phyloP scores from a whole-genome alignment of 2,888 invertebrate species.

The Tinea trinotella region DNA sequence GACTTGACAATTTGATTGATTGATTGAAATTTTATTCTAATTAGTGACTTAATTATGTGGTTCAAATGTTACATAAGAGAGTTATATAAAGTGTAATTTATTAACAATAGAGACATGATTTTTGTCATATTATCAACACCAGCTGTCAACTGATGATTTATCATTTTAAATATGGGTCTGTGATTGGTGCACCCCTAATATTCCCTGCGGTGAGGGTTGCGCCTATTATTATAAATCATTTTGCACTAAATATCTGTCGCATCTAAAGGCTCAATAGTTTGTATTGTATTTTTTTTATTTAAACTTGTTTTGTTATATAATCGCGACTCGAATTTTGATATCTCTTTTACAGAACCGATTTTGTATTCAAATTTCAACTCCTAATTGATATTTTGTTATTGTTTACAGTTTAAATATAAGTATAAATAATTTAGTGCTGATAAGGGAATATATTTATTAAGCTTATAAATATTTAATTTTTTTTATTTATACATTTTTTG shows the following conservation, averaged over 20 bases:
- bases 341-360: background rate
- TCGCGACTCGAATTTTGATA: background rate
- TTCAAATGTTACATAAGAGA: too few species aligned
- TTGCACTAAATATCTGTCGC: background rate
- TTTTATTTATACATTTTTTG: too few species aligned
- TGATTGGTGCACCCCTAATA: conserved; percentile 20
- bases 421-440: too few species aligned
- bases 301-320: background rate
- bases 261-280: conserved; percentile 1
- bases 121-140: conserved; percentile 32
- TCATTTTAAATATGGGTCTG: conserved; percentile 12
- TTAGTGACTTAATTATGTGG: too few species aligned
- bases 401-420: too few species aligned
- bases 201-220: conserved; percentile 35
- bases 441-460: too few species aligned
- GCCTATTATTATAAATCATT: conserved; percentile 24
- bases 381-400: too few species aligned
- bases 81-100: background rate
- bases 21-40: too few species aligned
- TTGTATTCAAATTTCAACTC: background rate
- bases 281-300: conserved; percentile 8
- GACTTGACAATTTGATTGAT: too few species aligned
- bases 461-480: too few species aligned
- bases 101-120: conserved; percentile 52
- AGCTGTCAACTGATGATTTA: conserved; percentile 51